Percentiles rank a stretch among this genome's conserved stretches.
phyloP scores from a whole-genome alignment of 1,140 invertebrate genomes.

The Lepidostoma basale region DNA sequence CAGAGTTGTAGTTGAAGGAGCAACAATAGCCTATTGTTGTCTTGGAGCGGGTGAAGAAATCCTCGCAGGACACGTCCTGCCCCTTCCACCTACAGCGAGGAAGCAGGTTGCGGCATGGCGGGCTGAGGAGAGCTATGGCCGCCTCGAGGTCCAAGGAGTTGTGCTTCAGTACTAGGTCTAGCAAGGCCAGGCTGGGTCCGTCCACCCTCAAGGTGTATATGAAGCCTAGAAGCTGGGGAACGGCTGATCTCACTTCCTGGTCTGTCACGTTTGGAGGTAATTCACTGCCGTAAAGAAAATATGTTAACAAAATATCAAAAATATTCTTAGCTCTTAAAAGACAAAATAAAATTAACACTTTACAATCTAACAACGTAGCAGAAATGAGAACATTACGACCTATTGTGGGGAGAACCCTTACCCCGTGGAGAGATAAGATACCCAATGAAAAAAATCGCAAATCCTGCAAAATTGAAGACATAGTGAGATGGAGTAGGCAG shows the following conservation, averaged over 20 bases:
- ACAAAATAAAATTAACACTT: too few species aligned
- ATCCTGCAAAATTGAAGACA: too few species aligned
- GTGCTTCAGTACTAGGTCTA: conserved; percentile 36
- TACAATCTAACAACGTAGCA: too few species aligned
- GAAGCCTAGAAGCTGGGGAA: conserved; percentile 46
- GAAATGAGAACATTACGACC: too few species aligned
- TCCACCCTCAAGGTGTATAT: conserved; percentile 11
- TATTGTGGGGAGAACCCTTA: too few species aligned
- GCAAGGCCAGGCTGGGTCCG: neutral
- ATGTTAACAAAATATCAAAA: too few species aligned
- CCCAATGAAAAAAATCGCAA: too few species aligned
- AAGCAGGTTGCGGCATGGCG: conserved; percentile 50
- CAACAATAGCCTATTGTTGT: conserved; percentile 58
- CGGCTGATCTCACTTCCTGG: conserved; percentile 24
- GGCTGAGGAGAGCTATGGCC: conserved; percentile 47
- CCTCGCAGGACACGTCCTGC: conserved; percentile 47
- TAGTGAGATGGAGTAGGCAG: too few species aligned
- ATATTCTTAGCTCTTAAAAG: too few species aligned
- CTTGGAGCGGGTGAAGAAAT: conserved; percentile 51
- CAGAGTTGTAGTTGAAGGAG: conserved; percentile 55
- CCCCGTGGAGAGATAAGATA: too few species aligned
- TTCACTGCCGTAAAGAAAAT: conserved; percentile 18
- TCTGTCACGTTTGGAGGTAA: conserved; percentile 30
- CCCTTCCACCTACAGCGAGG: conserved; percentile 58
- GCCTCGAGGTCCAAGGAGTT: conserved; percentile 31